phyloP scores from a whole-genome alignment of 2,888 invertebrate species.

The Drosophila meridionalis region DNA sequence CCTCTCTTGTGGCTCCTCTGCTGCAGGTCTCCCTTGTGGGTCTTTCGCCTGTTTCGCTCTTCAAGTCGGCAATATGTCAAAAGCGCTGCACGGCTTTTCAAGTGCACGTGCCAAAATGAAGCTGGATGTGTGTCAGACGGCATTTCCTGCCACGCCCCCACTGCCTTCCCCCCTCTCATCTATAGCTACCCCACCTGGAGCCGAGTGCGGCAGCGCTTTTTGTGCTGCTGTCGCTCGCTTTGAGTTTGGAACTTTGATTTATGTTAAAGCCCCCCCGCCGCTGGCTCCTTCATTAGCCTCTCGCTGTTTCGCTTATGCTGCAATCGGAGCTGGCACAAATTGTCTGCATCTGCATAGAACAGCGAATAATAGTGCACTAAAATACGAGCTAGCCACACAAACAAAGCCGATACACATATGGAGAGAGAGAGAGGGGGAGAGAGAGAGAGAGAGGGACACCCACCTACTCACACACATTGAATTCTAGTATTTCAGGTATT shows the following conservation, averaged over 20 bases:
- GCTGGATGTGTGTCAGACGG: slow-evolving; percentile 73
- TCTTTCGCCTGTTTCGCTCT: slow-evolving; percentile 11
- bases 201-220: slow-evolving; percentile 37
- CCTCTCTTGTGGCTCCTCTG: background rate
- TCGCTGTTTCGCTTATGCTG: background rate
- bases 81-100: slow-evolving; percentile 66
- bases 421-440: background rate
- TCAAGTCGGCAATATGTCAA: slow-evolving; percentile 63
- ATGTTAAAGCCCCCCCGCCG: slow-evolving; percentile 63
- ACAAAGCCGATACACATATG: slow-evolving; percentile 43
- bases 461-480: slow-evolving; percentile 4
- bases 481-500: slow-evolving; percentile 44
- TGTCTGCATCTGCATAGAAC: slow-evolving; percentile 72
- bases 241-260: slow-evolving; percentile 74
- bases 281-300: slow-evolving; percentile 11
- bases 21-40: background rate
- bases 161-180: background rate
- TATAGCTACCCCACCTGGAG: background rate
- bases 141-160: slow-evolving; percentile 43
- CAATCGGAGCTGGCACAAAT: slow-evolving; percentile 52
- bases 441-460: background rate
- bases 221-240: slow-evolving; percentile 72
- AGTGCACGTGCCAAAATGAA: slow-evolving; percentile 77
- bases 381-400: slow-evolving; percentile 65
- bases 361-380: slow-evolving; percentile 70